phyloP scores from a whole-genome alignment of 2,888 invertebrate genomes.

The Torymus auratus region DNA sequence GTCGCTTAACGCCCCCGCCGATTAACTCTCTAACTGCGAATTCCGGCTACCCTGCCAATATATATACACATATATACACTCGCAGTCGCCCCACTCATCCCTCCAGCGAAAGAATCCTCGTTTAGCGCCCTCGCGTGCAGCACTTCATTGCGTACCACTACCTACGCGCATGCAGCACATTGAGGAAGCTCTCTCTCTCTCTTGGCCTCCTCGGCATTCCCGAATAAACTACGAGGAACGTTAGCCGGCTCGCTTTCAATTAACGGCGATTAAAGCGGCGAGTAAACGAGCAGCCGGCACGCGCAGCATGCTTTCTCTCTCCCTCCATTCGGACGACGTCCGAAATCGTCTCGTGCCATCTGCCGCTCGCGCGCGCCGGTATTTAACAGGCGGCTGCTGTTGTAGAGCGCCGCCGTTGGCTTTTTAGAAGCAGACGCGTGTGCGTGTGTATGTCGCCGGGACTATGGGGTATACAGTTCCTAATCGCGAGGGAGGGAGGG shows the following conservation, averaged over 20 bases:
- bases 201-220: no score
- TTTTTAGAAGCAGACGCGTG: neutral
- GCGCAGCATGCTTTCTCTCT: constrained; percentile 51
- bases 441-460: no score
- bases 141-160: neutral
- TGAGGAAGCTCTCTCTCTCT: no score
- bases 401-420: neutral
- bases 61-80: no score
- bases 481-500: no score
- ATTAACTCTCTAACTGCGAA: no score
- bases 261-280: constrained; percentile 64
- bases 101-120: neutral
- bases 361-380: neutral
- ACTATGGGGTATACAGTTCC: no score
- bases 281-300: constrained; percentile 66
- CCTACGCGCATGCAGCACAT: neutral
- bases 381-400: constrained; percentile 16
- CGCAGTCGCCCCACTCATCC: no score
- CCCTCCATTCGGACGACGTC: constrained; percentile 5
- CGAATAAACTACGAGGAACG: constrained; percentile 19
- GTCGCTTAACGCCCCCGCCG: no score
- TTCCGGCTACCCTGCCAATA: no score
- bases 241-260: constrained; percentile 64
- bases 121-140: constrained; percentile 20
- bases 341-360: no score